These are phyloP conservation scores for Andrena dorsata DNA, from an alignment of 2,888 invertebrate species.

Conservation along the genomic window DNA sequence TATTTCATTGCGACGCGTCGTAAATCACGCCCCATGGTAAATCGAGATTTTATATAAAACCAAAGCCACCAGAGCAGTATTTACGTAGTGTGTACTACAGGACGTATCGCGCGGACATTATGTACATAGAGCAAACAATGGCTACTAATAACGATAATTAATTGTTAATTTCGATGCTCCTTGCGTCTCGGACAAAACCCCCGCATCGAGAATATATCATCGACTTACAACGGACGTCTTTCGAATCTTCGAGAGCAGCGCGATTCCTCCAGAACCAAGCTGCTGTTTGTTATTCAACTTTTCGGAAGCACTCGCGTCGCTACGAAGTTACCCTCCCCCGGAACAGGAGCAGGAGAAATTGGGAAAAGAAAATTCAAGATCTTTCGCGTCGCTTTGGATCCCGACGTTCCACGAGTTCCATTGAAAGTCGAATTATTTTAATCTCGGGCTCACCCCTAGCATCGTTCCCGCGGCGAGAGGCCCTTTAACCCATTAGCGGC, in stretches of 20 bases:
- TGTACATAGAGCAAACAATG: constrained; percentile 70
- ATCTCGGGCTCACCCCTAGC: neutral
- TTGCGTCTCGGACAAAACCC: constrained; percentile 67
- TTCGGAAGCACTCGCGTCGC: constrained; percentile 52
- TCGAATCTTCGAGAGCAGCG: constrained; percentile 44
- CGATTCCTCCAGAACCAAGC: neutral
- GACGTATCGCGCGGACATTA: constrained; percentile 34
- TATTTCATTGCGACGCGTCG: neutral
- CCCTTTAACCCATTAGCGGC: neutral
- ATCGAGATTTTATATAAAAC: constrained; percentile 7
- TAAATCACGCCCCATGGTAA: neutral
- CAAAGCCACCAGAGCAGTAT: constrained; percentile 31
- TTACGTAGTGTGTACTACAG: constrained; percentile 25
- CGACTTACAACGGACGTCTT: constrained; percentile 61
- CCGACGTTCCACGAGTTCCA: neutral
- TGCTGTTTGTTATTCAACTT: constrained; percentile 32
- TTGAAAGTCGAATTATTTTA: constrained; percentile 11
- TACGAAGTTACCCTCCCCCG: neutral
- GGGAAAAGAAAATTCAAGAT: neutral
- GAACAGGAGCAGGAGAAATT: neutral
- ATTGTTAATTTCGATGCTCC: constrained; percentile 65
- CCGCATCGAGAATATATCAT: constrained; percentile 66
- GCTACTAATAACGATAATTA: constrained; percentile 74
- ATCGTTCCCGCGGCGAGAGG: neutral
- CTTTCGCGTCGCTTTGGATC: neutral